Evolutionary conservation across 2,888 invertebrate genomes (phyloP).

Genomic region (Harmothoe impar): DNA sequence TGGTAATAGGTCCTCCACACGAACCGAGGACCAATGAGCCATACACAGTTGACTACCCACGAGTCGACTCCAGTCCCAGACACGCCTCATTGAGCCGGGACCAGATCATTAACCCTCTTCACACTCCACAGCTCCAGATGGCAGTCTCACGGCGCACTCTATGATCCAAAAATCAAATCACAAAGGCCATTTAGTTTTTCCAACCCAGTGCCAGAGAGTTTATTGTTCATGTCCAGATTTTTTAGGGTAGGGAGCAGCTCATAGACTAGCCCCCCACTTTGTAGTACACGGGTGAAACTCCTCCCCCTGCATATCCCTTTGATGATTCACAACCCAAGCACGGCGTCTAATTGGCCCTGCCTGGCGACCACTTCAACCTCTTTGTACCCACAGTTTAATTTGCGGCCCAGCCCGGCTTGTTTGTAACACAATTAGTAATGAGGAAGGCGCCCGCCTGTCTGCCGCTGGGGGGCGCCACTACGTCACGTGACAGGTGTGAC

Average conservation of each 20-base stretch:
- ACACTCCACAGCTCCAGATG: neutral
- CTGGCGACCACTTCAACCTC: conserved; percentile 40
- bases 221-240: conserved; percentile 22
- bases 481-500: conserved; percentile 45
- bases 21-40: too few species aligned
- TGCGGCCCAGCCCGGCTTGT: conserved; percentile 1
- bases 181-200: conserved; percentile 16
- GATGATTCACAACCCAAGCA: conserved; percentile 20
- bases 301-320: neutral
- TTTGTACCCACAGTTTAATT: conserved; percentile 55
- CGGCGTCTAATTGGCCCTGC: neutral
- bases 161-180: conserved; percentile 23
- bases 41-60: too few species aligned
- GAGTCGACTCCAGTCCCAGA: too few species aligned
- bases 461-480: neutral
- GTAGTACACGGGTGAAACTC: neutral
- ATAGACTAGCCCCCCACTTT: neutral
- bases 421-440: conserved; percentile 45
- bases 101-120: too few species aligned
- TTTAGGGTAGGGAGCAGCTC: neutral
- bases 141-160: neutral
- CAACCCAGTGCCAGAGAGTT: neutral
- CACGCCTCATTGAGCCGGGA: too few species aligned
- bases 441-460: conserved; percentile 31
- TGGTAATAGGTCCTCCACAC: neutral